Base-by-base conservation (phyloP, 2,113 vertebrate species). In the Baryphthengus martii region DNA sequence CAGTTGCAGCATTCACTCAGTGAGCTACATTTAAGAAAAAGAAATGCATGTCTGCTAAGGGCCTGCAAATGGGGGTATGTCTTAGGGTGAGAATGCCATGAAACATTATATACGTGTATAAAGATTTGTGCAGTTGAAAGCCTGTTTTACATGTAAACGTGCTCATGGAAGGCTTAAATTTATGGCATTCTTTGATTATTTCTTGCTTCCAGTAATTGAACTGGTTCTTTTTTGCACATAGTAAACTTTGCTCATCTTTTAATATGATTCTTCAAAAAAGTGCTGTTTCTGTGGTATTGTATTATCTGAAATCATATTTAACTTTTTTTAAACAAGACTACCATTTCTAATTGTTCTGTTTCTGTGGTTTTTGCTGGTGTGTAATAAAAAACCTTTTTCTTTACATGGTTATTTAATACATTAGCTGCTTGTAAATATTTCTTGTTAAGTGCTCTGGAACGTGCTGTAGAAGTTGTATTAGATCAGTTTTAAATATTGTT, bases 241-340 rank as follows among this genome's bases (percentile, higher is more conserved):
- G 96, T 92, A 97, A 97, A 96, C 85, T 95, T 72, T 9, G 40
- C 79, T 95, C 93, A 96, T 94, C 93, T 96, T 97, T 97, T 96
- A 95, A 65, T 97, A 97, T 87, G 85, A 95, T 96, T 96, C 96
- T 97, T 97, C 67, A 96, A 82, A 96, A 24, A 97, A 97, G 96
- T 98, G 98, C 98, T 98, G 98, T 98, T 98, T 97, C 97, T 97
- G 98, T 98, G 98, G 89, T 98, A 97, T 87, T 96, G 98, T 98
- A 96, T 98, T 96, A 95, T 65, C 98, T 98, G 97, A 97, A 97
- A 97, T 97, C 95, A 97, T 96, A 97, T 97, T 98, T 98, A 96
- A 97, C 94, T 97, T 95, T 96, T 98, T 98, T 92, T 95, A 35
- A 72, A 95, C 67, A 62, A 96, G 70, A 93, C 97, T 98, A 95